Conservation (phyloP, 1,140 invertebrate species). For the Eumaeus atala region DNA sequence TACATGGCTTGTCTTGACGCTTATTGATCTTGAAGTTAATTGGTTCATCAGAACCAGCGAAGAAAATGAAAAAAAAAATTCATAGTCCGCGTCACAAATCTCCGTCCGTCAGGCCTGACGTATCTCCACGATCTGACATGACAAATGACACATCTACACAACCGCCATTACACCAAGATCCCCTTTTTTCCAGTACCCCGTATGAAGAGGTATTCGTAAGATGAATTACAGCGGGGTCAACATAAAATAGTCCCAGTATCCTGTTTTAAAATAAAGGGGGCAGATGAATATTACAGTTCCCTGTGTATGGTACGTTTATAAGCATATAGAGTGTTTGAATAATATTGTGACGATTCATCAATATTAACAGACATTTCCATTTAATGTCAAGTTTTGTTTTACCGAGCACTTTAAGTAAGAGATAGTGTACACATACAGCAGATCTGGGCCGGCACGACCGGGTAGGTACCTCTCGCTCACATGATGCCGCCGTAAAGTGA, state of each 20-base stretch:
- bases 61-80: slow-evolving; percentile 36
- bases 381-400: no score
- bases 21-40: no score
- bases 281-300: slow-evolving; percentile 39
- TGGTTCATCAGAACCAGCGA: no score
- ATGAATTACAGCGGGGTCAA: slow-evolving; percentile 24
- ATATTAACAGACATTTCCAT: no score
- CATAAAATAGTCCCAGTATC: slow-evolving; percentile 27
- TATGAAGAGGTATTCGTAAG: slow-evolving; percentile 14
- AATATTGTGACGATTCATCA: no score
- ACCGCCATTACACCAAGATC: slow-evolving; percentile 35
- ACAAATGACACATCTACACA: slow-evolving; percentile 49
- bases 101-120: slow-evolving; percentile 53
- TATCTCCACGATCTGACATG: slow-evolving; percentile 63
- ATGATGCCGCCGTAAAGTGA: no score
- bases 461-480: no score
- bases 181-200: slow-evolving; percentile 7
- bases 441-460: no score
- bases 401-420: no score
- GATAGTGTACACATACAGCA: no score
- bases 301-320: slow-evolving; percentile 12
- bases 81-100: slow-evolving; percentile 59
- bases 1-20: no score
- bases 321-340: slow-evolving; percentile 5
- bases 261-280: slow-evolving; percentile 41